Evolutionary conservation across 2,888 invertebrate species (phyloP), one percentile per base, ranked within the genome.

Genomic region (Platerodrilus igneus): DNA sequence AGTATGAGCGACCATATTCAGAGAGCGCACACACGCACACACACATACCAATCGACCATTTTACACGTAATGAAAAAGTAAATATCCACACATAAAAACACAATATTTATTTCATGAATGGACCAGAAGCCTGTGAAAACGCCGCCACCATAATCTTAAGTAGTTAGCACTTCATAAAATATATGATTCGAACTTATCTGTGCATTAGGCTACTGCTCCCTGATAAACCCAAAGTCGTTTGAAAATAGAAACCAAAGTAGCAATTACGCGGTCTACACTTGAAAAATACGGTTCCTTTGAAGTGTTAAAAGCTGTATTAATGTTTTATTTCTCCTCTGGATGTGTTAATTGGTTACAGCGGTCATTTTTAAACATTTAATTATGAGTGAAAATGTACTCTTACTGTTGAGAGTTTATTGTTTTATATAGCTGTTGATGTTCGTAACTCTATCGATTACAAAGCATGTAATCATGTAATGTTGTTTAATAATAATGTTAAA

Each of bases 101-200:
- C n/a, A n/a, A n/a, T n/a, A n/a, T n/a, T n/a, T n/a, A n/a, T n/a
- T n/a, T n/a, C n/a, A n/a, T n/a, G n/a, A n/a, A n/a, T n/a, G n/a
- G n/a, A n/a, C n/a, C n/a, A n/a, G n/a, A n/a, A n/a, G 18, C 37
- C 28, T 34, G 29, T 38, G 33, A 40, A 44, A 29, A 40, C n/a
- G n/a, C 31, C 19, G 49, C 59, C 55, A 57, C 57, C 53, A 58
- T 59, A 57, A 60, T 62, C 57, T 57, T 51, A 52, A 57, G 52
- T 58, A 60, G 57, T 67, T 67, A 66, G 58, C 66, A 64, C 62
- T 53, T 66, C 58, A 55, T 66, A 66, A 67, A 66, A 57, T 56
- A 52, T 53, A 63, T 65, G 61, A 66, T 66, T 57, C 57, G 52
- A 59, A 54, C 62, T 65, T 63, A 64, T 65, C 63, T 61, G 53